Evolutionary conservation across 2,113 vertebrate species (phyloP).

Genomic region (Herpailurus yagouaroundi): DNA sequence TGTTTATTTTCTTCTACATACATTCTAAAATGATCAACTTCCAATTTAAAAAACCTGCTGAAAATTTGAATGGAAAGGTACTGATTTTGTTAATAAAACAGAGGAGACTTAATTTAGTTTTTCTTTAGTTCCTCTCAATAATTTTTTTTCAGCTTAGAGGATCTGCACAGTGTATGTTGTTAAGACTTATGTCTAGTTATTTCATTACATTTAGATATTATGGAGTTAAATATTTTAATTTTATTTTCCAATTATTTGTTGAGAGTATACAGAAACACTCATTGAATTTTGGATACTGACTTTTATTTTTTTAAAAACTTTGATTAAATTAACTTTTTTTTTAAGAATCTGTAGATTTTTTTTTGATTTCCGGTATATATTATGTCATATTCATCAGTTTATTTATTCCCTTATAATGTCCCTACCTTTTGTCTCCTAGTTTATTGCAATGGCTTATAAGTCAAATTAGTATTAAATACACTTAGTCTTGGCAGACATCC

Average conservation of each 20-base stretch:
- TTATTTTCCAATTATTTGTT: neutral
- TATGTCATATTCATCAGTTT: neutral
- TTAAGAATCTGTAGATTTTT: neutral
- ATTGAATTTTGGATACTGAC: neutral
- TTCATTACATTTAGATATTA: neutral
- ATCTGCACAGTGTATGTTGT: neutral
- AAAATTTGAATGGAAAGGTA: neutral
- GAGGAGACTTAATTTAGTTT: neutral
- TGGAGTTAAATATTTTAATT: neutral
- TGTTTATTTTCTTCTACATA: neutral
- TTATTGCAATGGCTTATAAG: neutral
- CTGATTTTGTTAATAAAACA: constrained; percentile 5
- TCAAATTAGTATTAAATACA: neutral
- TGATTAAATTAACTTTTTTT: neutral
- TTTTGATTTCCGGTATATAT: neutral
- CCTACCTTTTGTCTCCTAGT: neutral
- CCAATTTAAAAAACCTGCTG: neutral
- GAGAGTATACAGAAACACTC: neutral
- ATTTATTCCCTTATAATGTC: neutral
- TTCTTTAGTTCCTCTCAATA: neutral
- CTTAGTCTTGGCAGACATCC: neutral
- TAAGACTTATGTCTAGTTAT: neutral
- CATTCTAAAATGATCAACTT: neutral
- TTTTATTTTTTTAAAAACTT: neutral
- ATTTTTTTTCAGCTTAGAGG: neutral